Conservation (phyloP, 1,140 invertebrate genomes). For the Drosophila kepulauana region DNA sequence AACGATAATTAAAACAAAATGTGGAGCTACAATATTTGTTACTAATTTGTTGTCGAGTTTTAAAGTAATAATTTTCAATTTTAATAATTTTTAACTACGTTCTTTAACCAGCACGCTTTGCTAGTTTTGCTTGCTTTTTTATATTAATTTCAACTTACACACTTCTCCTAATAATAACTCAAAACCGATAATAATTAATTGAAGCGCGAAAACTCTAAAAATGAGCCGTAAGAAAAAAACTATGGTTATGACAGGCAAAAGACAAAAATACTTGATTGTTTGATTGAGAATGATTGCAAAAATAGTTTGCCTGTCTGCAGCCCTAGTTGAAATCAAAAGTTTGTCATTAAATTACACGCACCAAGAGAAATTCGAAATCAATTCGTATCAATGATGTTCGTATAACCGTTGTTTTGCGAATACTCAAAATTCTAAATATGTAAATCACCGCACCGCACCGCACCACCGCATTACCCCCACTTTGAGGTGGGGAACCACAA, state of each 20-base stretch:
- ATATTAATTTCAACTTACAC: slow-evolving; percentile 15
- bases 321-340: slow-evolving; percentile 11
- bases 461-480: slow-evolving; percentile 34
- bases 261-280: background rate
- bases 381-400: slow-evolving; percentile 35
- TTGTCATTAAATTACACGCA: slow-evolving; percentile 15
- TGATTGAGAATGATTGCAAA: slow-evolving; percentile 1
- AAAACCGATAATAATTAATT: slow-evolving; percentile 32
- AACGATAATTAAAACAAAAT: no score
- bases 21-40: background rate
- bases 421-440: slow-evolving; percentile 13
- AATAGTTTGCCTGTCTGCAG: slow-evolving; percentile 11
- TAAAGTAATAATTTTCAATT: background rate
- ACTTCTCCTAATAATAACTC: background rate
- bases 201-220: slow-evolving; percentile 56
- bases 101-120: slow-evolving; percentile 45
- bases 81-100: no score
- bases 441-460: slow-evolving; percentile 22
- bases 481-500: background rate
- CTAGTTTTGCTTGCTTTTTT: slow-evolving; percentile 27
- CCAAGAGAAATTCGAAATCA: slow-evolving; percentile 11
- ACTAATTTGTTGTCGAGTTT: background rate
- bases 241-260: slow-evolving; percentile 7
- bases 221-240: slow-evolving; percentile 41
- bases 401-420: slow-evolving; percentile 35